These are phyloP conservation scores for Phallusia fumigata DNA, from an alignment of 23 tunicate species.

Conservation along the genomic window DNA sequence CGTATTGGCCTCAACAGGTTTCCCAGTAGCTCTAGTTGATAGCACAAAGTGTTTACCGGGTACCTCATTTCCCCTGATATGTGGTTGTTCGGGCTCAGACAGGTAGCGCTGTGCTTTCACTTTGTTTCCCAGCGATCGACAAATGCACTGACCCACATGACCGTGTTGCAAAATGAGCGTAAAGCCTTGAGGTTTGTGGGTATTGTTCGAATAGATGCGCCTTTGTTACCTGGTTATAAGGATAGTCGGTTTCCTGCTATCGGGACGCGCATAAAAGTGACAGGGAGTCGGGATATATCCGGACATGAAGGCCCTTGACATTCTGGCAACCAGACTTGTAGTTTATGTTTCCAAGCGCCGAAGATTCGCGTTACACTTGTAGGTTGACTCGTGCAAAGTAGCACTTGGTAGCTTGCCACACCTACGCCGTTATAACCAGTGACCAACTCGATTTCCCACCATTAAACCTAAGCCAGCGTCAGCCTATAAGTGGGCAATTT, in stretches of 20 bases:
- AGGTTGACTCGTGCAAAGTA: not conserved
- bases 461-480: not conserved
- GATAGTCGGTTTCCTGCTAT: not conserved
- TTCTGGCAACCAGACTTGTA: not conserved
- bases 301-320: not conserved
- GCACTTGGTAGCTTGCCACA: not conserved
- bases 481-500: slow-evolving; percentile 10
- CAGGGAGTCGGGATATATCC: not conserved
- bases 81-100: not conserved
- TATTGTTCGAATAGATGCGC: slow-evolving; percentile 9
- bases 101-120: not conserved
- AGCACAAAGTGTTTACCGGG: not conserved
- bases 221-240: not conserved
- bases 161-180: not conserved
- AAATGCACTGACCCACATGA: not conserved
- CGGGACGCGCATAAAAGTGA: not conserved
- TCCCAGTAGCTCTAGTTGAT: not conserved
- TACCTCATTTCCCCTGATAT: not conserved
- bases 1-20: not conserved
- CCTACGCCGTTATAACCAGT: not conserved
- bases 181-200: not conserved
- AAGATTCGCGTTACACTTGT: not conserved
- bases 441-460: not conserved
- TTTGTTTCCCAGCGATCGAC: not conserved
- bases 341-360: not conserved